These are phyloP conservation scores for Coelopa pilipes DNA, from an alignment of 2,888 invertebrate species.

Conservation along the genomic window DNA sequence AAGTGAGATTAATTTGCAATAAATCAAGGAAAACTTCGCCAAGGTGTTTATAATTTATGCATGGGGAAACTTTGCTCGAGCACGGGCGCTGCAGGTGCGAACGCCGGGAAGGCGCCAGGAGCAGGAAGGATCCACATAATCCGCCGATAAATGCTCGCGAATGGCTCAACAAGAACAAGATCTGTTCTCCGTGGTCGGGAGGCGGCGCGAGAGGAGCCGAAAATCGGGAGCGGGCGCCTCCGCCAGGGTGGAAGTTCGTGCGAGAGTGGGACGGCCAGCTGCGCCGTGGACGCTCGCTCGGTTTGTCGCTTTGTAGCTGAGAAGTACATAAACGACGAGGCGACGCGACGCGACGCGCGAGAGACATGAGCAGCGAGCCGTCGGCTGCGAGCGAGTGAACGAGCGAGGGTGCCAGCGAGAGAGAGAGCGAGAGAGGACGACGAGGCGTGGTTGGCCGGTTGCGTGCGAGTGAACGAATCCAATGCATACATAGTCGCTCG, in stretches of 20 bases:
- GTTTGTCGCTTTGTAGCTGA: slow-evolving; percentile 34
- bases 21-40: slow-evolving; percentile 31
- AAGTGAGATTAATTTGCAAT: slow-evolving; percentile 33
- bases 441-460: slow-evolving; percentile 36
- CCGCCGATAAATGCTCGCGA: slow-evolving; percentile 15
- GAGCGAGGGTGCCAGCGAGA: not conserved
- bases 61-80: slow-evolving; percentile 41
- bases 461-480: slow-evolving; percentile 38
- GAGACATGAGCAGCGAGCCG: not conserved
- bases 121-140: slow-evolving; percentile 31
- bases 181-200: not conserved
- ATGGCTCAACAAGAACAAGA: not conserved
- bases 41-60: slow-evolving; percentile 45
- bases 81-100: not conserved
- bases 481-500: slow-evolving; percentile 8
- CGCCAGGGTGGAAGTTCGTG: not conserved
- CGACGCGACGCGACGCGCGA: slow-evolving; percentile 2
- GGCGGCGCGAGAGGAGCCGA: not conserved
- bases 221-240: not conserved
- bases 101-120: slow-evolving; percentile 33
- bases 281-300: slow-evolving; percentile 4
- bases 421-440: not conserved
- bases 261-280: slow-evolving; percentile 17
- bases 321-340: slow-evolving; percentile 3
- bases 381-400: not conserved